A percentile compares a stretch with the other conserved stretches of the same genome.
These are phyloP conservation scores for Papilio aristodemus DNA, from an alignment of 1,140 invertebrate species.

Conservation along the genomic window DNA sequence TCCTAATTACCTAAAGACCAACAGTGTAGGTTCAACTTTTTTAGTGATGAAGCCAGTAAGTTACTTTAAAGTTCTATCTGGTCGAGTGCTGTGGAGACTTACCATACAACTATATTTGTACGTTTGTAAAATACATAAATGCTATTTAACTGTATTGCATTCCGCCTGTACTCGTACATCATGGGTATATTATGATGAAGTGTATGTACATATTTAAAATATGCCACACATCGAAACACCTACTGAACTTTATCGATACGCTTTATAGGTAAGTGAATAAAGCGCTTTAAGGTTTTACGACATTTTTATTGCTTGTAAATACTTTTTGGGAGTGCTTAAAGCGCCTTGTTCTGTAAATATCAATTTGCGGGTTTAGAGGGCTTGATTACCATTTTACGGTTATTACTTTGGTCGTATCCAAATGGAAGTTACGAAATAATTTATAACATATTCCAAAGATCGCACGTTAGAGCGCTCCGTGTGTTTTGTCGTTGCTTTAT, in stretches of 20 bases:
- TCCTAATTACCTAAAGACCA: no score
- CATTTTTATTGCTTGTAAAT: slow-evolving; percentile 19
- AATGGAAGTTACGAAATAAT: slow-evolving; percentile 1
- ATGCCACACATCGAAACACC: not conserved
- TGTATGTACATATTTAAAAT: not conserved
- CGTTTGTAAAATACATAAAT: no score
- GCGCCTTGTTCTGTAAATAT: not conserved
- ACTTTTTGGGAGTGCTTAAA: slow-evolving; percentile 14
- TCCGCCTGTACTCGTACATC: no score
- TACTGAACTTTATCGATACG: not conserved
- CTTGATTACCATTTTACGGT: slow-evolving; percentile 13
- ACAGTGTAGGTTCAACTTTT: no score
- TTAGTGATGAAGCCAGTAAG: no score
- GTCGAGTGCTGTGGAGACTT: no score
- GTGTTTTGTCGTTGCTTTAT: not conserved
- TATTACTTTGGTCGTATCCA: not conserved
- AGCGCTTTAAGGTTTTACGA: slow-evolving; percentile 15
- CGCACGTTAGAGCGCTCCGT: not conserved
- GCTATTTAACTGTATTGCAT: no score
- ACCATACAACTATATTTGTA: no score
- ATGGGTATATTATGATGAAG: no score
- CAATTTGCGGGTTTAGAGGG: not conserved
- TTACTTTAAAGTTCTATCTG: no score
- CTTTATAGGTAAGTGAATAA: not conserved
- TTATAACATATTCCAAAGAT: not conserved